Evolutionary conservation across 2,113 vertebrate genomes (phyloP), one percentile per base, ranked within the genome.

Genomic region (Dendrocopos noguchii): DNA sequence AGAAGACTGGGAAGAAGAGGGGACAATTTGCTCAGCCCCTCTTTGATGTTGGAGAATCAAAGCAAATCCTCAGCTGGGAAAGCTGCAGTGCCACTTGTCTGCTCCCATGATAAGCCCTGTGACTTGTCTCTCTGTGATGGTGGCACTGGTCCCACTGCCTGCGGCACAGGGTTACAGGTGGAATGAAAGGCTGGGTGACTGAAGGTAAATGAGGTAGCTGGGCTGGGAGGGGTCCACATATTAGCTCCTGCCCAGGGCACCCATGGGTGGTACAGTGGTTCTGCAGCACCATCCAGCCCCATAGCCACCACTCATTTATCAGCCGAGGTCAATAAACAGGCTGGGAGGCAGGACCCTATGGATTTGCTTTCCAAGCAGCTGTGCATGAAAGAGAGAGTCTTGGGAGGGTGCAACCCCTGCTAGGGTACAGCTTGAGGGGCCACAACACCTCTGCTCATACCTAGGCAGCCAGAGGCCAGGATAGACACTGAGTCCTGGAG

Each of bases 31-130:
- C 44, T 12, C 39, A 81, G 39, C 83, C 44, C 19, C 0, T 72
- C 95, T 96, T 95, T 96, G 89, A 94, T 94, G 89, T 63, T 88
- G 55, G 75, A 52, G 53, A 94, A 73, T 83, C 79, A 94, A 92
- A 95, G 82, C 39, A 88, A 81, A 86, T 65, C 61, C 59, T 77
- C 68, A 78, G 24, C 76, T 2, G 1, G n/a, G 63, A 92, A 94
- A 67, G 90, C 70, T 93, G 91, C 4, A 0, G 21, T 83, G 59
- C 77, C 70, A 81, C 85, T 93, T 91, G 39, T 80, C 53, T 91
- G 61, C 52, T 94, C 53, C 28, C 50, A 22, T 72, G 91, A 92
- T 90, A 94, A 95, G 68, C 80, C 44, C 33, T 14, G 16, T 88
- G 90, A 59, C 82, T 18, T 0, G 70, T 83, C 25, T 82, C 33